A percentile compares a stretch with the other conserved stretches of the same genome.
Evolutionary conservation across 1,140 invertebrate species (phyloP).

Genomic region (Trinorchestia longiramus): DNA sequence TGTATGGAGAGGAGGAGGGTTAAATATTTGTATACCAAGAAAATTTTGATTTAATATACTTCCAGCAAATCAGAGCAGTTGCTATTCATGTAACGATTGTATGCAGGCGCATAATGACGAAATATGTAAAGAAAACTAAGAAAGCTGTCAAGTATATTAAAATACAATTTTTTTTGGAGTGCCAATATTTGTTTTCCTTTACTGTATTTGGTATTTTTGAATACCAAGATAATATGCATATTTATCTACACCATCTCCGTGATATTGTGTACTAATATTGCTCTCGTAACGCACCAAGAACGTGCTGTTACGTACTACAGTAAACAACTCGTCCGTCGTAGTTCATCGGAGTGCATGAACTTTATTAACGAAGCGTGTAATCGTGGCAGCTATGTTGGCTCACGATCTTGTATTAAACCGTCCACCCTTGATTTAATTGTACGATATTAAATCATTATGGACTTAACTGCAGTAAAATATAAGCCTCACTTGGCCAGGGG

Average conservation of each 20-base stretch:
- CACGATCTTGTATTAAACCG: not conserved
- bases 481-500: slow-evolving; percentile 4
- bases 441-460: slow-evolving; percentile 35
- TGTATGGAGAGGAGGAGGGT: too few species aligned
- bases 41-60: too few species aligned
- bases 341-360: not conserved
- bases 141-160: too few species aligned
- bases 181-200: too few species aligned
- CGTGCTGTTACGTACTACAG: not conserved
- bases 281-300: not conserved
- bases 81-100: too few species aligned
- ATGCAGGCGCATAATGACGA: too few species aligned
- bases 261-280: not conserved
- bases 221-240: too few species aligned
- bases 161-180: too few species aligned
- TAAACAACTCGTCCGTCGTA: not conserved
- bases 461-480: not conserved
- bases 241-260: not conserved
- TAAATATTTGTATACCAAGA: too few species aligned
- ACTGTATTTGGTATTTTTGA: too few species aligned
- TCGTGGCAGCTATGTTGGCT: not conserved
- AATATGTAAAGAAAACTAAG: too few species aligned
- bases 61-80: too few species aligned
- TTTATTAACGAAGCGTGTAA: slow-evolving; percentile 27
- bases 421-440: not conserved